Base-by-base conservation (phyloP, 2,888 invertebrate genomes). In the Griposia aprilina region DNA sequence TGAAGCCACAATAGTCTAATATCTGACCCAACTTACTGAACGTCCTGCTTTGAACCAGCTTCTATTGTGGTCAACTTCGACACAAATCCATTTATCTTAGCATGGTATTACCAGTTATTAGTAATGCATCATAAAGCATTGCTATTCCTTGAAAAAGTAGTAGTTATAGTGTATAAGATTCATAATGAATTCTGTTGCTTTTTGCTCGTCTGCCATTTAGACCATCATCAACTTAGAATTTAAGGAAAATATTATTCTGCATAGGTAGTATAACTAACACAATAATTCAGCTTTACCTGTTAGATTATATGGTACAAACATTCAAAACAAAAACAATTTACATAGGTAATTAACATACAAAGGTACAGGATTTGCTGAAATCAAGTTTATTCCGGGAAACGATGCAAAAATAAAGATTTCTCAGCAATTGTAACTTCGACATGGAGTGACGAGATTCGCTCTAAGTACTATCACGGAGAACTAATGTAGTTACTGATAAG, bases 401-500 rank as follows among this genome's bases (percentile, higher is more conserved):
- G 3, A 17, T 2, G n/a, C 36, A 62, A 72, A 76, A 71, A 79
- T 67, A 69, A 71, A 71, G 69, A 80, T 69, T 74, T 80, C 70
- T 73, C 68, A 57, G 65, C 66, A 71, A 65, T 79, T 76, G 57
- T 55, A 70, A 55, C 48, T 73, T 70, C 36, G 57, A 59, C 69
- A 59, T 36, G 62, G 52, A 15, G 11, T 52, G 20, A 52, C 15
- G 45, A 73, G 69, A 62, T 74, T 76, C 26, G 30, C 36, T 68
- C 55, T 17, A 36, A 62, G 36, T 41, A 55, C 82, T 87, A 81
- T 83, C 81, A 85, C 83, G 65, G 71, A 80, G 72, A 67, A 70
- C 65, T 76, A 78, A 77, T 66, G 74, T 77, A 20, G 59, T 77
- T 67, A 77, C 66, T 68, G 62, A 60, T 59, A 63, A 78, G 82